Evolutionary conservation across 2,888 invertebrate genomes (phyloP).

Genomic region (Augiades crinisus): DNA sequence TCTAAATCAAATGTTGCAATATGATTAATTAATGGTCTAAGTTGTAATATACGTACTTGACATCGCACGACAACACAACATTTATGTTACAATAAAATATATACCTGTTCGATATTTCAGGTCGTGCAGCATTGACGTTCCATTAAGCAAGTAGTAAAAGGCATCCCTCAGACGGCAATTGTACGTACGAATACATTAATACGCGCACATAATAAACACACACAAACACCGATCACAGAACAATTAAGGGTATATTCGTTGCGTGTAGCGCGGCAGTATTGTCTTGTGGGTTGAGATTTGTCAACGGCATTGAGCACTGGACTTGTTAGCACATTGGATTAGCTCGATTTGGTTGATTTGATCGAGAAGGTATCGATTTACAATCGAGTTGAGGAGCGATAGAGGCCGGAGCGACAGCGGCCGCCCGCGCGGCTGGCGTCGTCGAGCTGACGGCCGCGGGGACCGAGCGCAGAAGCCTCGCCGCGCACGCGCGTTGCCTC

Average conservation of each 20-base stretch:
- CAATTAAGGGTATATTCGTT: constrained; percentile 34
- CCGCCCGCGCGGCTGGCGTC: constrained; percentile 59
- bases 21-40: neutral
- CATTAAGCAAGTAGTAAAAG: constrained; percentile 25
- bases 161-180: constrained; percentile 31
- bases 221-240: constrained; percentile 52
- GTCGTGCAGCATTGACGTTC: constrained; percentile 21
- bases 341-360: constrained; percentile 36
- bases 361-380: constrained; percentile 65
- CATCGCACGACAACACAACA: neutral
- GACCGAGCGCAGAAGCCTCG: constrained; percentile 57
- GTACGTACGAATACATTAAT: constrained; percentile 35
- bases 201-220: constrained; percentile 42
- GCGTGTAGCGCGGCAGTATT: constrained; percentile 34
- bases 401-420: constrained; percentile 46
- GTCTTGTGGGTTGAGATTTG: constrained; percentile 23
- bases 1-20: neutral
- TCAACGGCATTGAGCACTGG: constrained; percentile 17
- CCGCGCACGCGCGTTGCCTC: constrained; percentile 62
- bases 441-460: constrained; percentile 54
- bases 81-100: neutral
- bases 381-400: constrained; percentile 36
- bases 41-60: neutral
- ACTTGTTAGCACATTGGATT: constrained; percentile 26
- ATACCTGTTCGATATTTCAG: constrained; percentile 30